Evolutionary conservation across 1,140 invertebrate genomes (phyloP), one percentile per base, ranked within the genome.

Genomic region (Bemisia tabaci): DNA sequence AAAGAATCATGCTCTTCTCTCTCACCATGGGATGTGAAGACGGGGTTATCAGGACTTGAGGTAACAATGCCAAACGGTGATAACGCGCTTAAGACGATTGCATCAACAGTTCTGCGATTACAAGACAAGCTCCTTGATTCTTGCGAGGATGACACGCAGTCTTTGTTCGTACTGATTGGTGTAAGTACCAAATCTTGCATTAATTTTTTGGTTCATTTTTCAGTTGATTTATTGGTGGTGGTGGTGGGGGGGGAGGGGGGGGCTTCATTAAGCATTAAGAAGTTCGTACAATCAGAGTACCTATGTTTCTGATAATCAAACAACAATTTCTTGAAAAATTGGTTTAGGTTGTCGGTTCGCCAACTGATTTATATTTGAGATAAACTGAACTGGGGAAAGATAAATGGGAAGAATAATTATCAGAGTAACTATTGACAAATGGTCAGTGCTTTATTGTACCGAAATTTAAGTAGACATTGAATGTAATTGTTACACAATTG

Each of bases 141-240:
- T 60, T n/a, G n/a, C n/a, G 75, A 81, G 27, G 78, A 82, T 64
- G 84, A 93, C 74, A 91, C 86, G 0, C 88, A 88, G 71, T 85
- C 86, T 67, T 79, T 91, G 25, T 79, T 80, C 67, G 75, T 77
- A 67, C 74, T 92, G 23, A 81, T 87, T 62, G 75, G 75, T 70
- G 82, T 82, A 74, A 73, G 72, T 74, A 33, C 66, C 59, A 23
- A 63, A 12, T n/a, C n/a, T 26, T 69, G 33, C 27, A 69, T 25
- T 63, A 48, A 64, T 12, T 62, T 69, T 66, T 70, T 66, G 61
- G 72, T 70, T 60, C 27, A 66, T 21, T 71, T 71, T 59, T 68
- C 71, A 67, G 74, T 77, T 71, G 69, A 70, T 75, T 67, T 66
- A 64, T 22, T 59, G 17, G 62, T 71, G 27, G 59, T 66, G 12